Evolutionary conservation across 2,888 invertebrate genomes (phyloP), one percentile per base, ranked within the genome.

Genomic region (Meandrusa payeni): DNA sequence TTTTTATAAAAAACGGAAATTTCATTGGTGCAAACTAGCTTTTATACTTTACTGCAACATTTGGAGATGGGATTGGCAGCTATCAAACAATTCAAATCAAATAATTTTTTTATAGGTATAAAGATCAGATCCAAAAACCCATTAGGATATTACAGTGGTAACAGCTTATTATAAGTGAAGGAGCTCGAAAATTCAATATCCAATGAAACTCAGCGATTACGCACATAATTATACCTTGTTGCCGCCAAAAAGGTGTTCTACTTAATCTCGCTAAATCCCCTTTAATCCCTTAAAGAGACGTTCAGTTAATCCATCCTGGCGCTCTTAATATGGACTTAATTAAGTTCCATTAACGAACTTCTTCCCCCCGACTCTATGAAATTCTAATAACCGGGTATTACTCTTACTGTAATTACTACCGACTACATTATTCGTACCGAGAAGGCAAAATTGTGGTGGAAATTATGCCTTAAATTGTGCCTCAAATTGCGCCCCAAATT

Each of bases 251-350:
- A 69, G 68, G 69, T 67, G 69, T 72, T 67, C 64, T 63, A 72
- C 65, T 69, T 76, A 76, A 81, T 80, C 77, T 70, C 51, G 56
- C 64, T 66, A 64, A 73, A 78, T 80, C 78, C 74, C 67, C 67
- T 73, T 74, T 82, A 82, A 82, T 82, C 77, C 77, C 67, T 72
- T 67, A 66, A 73, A 75, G 76, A 72, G 74, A 70, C 74, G 74
- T 67, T 68, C 64, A 63, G 72, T 66, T 76, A 80, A 80, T 79
- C 77, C 76, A 56, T 60, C 64, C 73, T 67, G 76, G 74, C 76
- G 74, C 69, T 63, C 72, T 78, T 75, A 80, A 81, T 77, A 74
- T 71, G 66, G 69, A 76, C 72, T 78, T 79, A 80, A 81, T 82
- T 81, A 80, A 77, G 68, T 76, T 74, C 71, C 68, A 78, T 78